Conservation (phyloP, 2,797 vertebrate genomes). For the Ptychadena robeensis region DNA sequence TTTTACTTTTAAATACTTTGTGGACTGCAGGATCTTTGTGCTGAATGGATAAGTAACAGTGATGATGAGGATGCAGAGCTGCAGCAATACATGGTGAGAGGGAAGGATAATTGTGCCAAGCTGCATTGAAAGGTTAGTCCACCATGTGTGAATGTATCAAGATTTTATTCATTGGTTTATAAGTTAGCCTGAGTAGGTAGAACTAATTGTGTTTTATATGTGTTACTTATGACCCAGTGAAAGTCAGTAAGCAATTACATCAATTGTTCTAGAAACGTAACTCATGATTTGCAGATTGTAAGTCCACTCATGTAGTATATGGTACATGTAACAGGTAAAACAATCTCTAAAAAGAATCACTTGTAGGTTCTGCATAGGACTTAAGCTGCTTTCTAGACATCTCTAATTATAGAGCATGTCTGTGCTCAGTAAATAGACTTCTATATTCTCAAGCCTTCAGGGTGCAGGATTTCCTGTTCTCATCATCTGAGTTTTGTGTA, state of each 20-base stretch:
- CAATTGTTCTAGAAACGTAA: neutral
- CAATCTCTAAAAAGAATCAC: neutral
- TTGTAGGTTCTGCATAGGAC: neutral
- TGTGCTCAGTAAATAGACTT: slow-evolving; percentile 1
- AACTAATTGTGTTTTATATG: neutral
- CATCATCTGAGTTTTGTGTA: neutral
- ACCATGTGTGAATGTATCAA: no score
- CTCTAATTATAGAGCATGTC: slow-evolving; percentile 11
- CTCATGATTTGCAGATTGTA: neutral
- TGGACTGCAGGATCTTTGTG: no score
- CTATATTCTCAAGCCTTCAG: neutral
- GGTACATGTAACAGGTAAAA: neutral
- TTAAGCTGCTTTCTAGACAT: slow-evolving; percentile 3
- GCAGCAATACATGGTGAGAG: neutral
- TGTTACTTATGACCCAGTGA: neutral
- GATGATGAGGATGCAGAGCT: neutral
- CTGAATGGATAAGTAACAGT: no score
- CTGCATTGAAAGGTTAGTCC: neutral
- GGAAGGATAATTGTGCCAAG: neutral
- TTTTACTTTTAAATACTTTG: no score
- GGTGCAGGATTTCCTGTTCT: slow-evolving; percentile 25
- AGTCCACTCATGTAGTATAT: neutral
- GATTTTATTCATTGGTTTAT: neutral
- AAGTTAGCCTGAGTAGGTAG: neutral
- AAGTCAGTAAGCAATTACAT: neutral